A percentile compares a stretch with the other conserved stretches of the same genome.
These are phyloP conservation scores for Tangachromis dhanisi DNA, from an alignment of 2,113 vertebrate genomes.

Conservation along the genomic window DNA sequence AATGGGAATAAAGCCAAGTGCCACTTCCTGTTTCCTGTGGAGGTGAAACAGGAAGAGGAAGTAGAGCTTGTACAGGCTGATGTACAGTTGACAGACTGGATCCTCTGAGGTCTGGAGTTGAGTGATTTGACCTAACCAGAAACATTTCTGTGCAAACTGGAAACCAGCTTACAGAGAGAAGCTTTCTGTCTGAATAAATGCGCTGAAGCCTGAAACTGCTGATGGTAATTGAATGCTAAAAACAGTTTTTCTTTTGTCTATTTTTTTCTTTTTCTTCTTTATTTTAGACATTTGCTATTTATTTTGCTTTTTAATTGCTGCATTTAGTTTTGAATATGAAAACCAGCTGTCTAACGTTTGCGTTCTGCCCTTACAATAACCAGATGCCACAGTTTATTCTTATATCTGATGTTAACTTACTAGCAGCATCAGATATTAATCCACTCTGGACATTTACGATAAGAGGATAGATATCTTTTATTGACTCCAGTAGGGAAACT, in stretches of 20 bases:
- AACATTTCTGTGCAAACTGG: constrained; percentile 2
- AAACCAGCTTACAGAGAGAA: background rate
- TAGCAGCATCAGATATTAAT: background rate
- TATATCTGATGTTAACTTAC: background rate
- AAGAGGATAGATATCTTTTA: background rate
- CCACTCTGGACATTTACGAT: background rate
- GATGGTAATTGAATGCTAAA: background rate
- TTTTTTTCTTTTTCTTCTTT: background rate
- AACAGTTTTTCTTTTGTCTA: background rate
- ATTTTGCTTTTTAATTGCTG: background rate
- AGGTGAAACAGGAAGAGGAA: constrained; percentile 39
- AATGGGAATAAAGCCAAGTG: background rate
- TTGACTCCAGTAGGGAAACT: background rate
- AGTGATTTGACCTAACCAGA: background rate
- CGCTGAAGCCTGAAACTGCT: background rate
- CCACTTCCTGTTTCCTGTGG: constrained; percentile 49
- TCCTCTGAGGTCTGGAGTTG: constrained; percentile 1
- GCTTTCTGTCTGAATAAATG: background rate
- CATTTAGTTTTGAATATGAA: background rate
- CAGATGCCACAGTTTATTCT: background rate
- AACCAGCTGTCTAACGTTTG: background rate
- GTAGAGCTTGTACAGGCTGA: background rate
- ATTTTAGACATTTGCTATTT: background rate
- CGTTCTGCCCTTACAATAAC: background rate
- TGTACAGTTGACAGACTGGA: constrained; percentile 11